Evolutionary conservation across 2,113 vertebrate species (phyloP).

Genomic region (Oryzias melastigma): DNA sequence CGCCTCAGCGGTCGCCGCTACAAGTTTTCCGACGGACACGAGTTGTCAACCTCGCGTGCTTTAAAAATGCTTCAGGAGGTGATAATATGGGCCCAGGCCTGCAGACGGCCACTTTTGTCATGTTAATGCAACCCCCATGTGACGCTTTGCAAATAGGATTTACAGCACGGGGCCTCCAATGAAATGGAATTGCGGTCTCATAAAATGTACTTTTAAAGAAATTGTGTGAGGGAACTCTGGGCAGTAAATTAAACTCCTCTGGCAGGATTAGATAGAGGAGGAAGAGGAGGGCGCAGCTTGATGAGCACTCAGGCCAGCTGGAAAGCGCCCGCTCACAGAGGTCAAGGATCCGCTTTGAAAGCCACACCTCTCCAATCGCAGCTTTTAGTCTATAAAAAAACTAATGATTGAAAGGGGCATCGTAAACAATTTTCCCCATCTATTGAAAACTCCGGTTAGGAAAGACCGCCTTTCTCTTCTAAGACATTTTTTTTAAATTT

Average conservation of each 20-base stretch:
- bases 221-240: constrained; percentile 75
- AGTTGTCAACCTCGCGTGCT: constrained; percentile 50
- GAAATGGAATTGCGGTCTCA: constrained; percentile 80
- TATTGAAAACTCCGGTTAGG: constrained; percentile 28
- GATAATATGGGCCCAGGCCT: constrained; percentile 65
- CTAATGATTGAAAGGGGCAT: constrained; percentile 13
- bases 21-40: constrained; percentile 59
- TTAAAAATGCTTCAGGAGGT: constrained; percentile 66
- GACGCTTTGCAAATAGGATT: constrained; percentile 79
- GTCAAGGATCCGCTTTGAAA: constrained; percentile 53
- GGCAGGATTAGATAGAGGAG: constrained; percentile 71
- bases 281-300: constrained; percentile 39
- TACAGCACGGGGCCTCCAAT: constrained; percentile 68
- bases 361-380: constrained; percentile 34
- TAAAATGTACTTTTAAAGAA: constrained; percentile 81
- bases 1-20: constrained; percentile 26
- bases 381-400: constrained; percentile 30
- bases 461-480: constrained; percentile 44
- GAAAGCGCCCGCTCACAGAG: constrained; percentile 34
- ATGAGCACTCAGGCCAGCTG: constrained; percentile 49
- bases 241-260: constrained; percentile 79
- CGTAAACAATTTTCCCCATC: neutral
- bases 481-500: constrained; percentile 64
- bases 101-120: constrained; percentile 74
- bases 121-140: constrained; percentile 75